phyloP scores from a whole-genome alignment of 2,113 vertebrate genomes.

The Pseudois nayaur region DNA sequence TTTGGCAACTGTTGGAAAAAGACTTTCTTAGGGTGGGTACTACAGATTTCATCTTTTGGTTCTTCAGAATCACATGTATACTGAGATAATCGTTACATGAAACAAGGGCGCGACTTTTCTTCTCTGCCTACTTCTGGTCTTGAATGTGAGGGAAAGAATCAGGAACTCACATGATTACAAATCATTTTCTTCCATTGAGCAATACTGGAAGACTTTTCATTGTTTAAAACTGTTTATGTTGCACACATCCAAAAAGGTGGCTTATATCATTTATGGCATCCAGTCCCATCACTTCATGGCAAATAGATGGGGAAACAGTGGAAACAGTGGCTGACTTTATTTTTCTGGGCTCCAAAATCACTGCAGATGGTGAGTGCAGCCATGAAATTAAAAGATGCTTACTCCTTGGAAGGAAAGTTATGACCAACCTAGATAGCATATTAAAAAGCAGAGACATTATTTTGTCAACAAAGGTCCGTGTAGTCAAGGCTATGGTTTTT shows the following conservation, averaged over 20 bases:
- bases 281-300: neutral
- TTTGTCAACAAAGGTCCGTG: too few relatives aligned
- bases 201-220: neutral
- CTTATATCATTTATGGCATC: neutral
- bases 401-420: too few relatives aligned
- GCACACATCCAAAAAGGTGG: neutral
- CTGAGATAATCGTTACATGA: neutral
- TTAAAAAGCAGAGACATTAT: too few relatives aligned
- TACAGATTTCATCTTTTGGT: neutral
- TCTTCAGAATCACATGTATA: neutral
- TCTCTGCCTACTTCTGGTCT: neutral
- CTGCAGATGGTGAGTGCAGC: too few relatives aligned
- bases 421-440: too few relatives aligned
- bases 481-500: too few relatives aligned
- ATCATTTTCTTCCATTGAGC: neutral
- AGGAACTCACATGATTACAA: neutral
- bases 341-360: too few relatives aligned
- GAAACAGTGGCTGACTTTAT: neutral
- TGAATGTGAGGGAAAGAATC: neutral
- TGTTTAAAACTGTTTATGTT: neutral
- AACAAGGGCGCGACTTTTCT: fast-evolving
- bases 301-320: neutral
- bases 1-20: neutral
- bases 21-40: neutral
- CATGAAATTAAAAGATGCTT: too few relatives aligned